Evolutionary conservation across 2,113 vertebrate species (phyloP).

Genomic region (Loxodonta africana): DNA sequence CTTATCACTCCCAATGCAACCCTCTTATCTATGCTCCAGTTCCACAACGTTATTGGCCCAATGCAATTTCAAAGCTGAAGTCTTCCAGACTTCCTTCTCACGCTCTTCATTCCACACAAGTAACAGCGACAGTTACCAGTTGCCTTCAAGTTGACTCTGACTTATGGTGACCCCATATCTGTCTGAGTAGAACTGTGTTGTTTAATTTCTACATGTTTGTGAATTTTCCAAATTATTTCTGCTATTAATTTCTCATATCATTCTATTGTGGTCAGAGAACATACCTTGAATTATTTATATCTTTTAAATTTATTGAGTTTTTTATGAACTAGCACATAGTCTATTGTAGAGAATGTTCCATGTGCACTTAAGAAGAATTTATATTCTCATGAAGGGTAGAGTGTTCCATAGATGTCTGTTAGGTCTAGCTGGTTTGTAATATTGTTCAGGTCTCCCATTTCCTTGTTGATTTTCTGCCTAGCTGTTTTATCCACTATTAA

Average conservation of each 20-base stretch:
- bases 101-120: neutral
- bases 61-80: neutral
- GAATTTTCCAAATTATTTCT: neutral
- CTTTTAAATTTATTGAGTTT: neutral
- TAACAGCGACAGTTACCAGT: neutral
- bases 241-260: neutral
- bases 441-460: neutral
- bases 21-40: accelerated
- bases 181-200: neutral
- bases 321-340: neutral
- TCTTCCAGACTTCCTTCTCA: neutral
- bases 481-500: neutral
- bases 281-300: neutral
- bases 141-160: neutral
- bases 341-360: neutral
- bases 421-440: neutral
- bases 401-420: neutral
- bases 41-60: neutral
- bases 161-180: too few species aligned
- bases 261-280: neutral
- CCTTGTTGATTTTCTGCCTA: neutral
- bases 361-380: neutral
- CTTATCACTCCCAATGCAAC: neutral
- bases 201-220: neutral
- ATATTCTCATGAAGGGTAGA: neutral